Base-by-base conservation (phyloP, 2,888 invertebrate species). In the Chrysolina haemoptera region DNA sequence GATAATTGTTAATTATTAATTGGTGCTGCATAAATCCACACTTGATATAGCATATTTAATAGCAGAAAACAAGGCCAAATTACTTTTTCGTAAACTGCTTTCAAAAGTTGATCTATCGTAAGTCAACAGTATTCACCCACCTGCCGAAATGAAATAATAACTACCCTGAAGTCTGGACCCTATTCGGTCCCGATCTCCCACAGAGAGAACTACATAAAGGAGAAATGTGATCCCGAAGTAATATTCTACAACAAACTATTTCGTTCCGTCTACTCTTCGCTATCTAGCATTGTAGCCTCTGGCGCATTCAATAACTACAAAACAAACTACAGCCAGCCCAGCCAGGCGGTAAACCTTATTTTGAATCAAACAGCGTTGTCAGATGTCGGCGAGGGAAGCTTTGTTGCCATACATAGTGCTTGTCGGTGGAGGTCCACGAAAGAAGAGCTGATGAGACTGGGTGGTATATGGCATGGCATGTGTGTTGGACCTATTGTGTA, bases 241-340 rank as follows among this genome's bases (percentile, higher is more conserved):
- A 20, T 20, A 22, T 53, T 53, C 53, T 53, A 20, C 53, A 11
- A 53, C 53, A 53, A 53, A 48, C n/a, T 16, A n/a, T 12, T 53
- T 20, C 53, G 9, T 9, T 53, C 35, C 8, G 8, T 35, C 8
- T 35, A 8, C 35, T 35, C 35, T 35, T 8, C 8, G 4, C 35
- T 35, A 35, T 53, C 48, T 20, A 53, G 11, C 50, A n/a, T n/a
- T n/a, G n/a, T n/a, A n/a, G 16, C 8, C 53, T 53, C 12, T 4
- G 18, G 20, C 53, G 20, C 16, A n/a, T 9, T 0, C 48, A 48
- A 9, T 18, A 16, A 48, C 16, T 16, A n/a, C n/a, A 48, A 10
- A 20, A n/a, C n/a, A 48, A 10, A 20, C 18, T 20, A 10, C 3
- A 11, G 9, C 10, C 20, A 53, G 53, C 53, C 53, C 10, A 20